phyloP scores from a whole-genome alignment of 2,797 vertebrate genomes.

The Cossypha dichroa region DNA sequence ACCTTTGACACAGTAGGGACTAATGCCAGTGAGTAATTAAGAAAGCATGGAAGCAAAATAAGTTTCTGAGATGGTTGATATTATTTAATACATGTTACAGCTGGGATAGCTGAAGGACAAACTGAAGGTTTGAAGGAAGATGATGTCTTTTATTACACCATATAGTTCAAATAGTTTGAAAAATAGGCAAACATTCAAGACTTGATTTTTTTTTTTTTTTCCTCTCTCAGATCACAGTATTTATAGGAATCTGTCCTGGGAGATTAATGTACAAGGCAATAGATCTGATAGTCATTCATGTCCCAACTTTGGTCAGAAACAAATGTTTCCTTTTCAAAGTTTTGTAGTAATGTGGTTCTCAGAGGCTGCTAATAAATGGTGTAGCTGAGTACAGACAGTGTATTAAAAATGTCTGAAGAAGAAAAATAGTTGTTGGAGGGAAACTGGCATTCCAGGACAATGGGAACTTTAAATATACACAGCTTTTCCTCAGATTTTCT shows the following conservation, averaged over 20 bases:
- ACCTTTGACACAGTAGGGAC: constrained; percentile 7
- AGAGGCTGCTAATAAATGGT: background rate
- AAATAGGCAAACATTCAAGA: constrained; percentile 5
- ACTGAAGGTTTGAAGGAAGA: background rate
- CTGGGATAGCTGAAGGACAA: background rate
- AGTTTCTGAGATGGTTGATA: background rate
- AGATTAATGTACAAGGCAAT: background rate
- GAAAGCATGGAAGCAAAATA: background rate
- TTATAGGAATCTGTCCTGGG: constrained; percentile 8
- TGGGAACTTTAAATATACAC: background rate
- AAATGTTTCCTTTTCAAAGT: constrained; percentile 10
- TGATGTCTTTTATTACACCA: background rate
- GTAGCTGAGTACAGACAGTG: background rate
- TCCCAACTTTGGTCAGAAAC: constrained; percentile 5
- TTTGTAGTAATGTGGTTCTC: constrained; percentile 33
- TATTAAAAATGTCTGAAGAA: background rate
- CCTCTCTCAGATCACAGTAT: background rate
- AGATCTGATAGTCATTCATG: constrained; percentile 4
- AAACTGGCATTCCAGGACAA: background rate
- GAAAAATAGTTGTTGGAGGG: background rate
- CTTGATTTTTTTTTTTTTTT: background rate
- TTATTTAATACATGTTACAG: background rate
- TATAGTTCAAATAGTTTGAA: background rate
- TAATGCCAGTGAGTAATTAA: constrained; percentile 7
- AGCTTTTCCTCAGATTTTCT: constrained; percentile 1